Conservation (phyloP, 2,113 vertebrate genomes). For the Dasyprocta punctata region DNA sequence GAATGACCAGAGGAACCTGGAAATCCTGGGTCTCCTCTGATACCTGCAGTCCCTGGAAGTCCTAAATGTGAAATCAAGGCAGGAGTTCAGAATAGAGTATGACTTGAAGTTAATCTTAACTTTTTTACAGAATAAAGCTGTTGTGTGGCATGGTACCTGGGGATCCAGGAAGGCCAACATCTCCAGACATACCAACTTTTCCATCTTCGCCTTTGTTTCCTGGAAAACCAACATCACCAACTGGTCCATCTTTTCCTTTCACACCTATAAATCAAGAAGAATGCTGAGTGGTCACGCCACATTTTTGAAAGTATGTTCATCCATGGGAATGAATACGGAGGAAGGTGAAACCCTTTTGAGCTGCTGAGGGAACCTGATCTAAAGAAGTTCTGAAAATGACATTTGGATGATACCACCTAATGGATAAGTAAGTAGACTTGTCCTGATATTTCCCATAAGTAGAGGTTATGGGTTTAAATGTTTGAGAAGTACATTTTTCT, state of each 20-base stretch:
- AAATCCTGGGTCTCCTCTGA: conserved; percentile 87
- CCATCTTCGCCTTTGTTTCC: conserved; percentile 89
- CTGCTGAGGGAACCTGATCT: not conserved
- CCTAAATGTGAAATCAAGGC: conserved; percentile 83
- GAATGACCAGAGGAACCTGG: conserved; percentile 89
- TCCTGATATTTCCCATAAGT: not conserved
- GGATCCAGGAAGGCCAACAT: conserved; percentile 89
- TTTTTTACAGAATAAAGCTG: conserved; percentile 23
- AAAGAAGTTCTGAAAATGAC: conserved; percentile 17
- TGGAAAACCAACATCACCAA: conserved; percentile 89
- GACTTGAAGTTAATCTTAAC: not conserved
- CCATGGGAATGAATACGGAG: not conserved
- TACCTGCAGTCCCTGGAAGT: conserved; percentile 87
- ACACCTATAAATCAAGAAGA: conserved; percentile 85
- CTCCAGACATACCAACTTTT: conserved; percentile 89
- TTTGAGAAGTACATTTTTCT: not conserved
- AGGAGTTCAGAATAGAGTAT: not conserved
- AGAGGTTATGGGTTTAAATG: not conserved
- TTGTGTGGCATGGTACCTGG: conserved; percentile 84
- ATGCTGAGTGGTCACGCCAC: not conserved
- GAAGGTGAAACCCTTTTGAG: not conserved
- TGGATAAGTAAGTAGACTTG: conserved; percentile 15
- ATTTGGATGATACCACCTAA: not conserved
- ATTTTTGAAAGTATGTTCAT: not conserved
- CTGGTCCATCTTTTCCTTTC: conserved; percentile 85